Conservation (phyloP, 2,113 vertebrate genomes). For the Laticauda colubrina region DNA sequence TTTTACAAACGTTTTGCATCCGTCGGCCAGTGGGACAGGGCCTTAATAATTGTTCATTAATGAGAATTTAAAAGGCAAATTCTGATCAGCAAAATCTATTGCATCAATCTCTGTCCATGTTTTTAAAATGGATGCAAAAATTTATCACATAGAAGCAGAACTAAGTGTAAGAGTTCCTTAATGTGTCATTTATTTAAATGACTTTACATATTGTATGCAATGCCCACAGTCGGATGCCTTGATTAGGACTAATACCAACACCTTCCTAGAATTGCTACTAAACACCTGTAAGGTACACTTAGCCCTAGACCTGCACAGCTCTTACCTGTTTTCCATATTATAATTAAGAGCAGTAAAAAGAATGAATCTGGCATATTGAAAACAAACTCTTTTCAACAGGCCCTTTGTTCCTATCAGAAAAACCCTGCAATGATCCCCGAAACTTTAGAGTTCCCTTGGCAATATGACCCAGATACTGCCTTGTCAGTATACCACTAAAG, state of each 20-base stretch:
- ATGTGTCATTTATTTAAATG: not conserved
- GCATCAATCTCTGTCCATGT: not conserved
- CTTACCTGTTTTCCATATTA: not conserved
- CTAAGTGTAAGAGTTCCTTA: not conserved
- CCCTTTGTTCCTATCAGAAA: not conserved
- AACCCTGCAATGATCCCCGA: not conserved
- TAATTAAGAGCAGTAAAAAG: not conserved
- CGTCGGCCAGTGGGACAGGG: no score
- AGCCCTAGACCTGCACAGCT: not conserved
- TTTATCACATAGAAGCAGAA: not conserved
- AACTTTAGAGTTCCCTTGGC: not conserved
- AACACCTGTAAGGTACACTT: no score
- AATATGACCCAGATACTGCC: conserved; percentile 6
- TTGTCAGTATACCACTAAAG: conserved; percentile 9
- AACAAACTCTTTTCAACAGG: not conserved
- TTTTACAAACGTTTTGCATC: no score
- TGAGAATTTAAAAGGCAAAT: not conserved
- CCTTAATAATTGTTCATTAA: not conserved
- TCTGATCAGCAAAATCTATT: not conserved
- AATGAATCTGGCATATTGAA: not conserved
- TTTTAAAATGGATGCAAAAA: not conserved
- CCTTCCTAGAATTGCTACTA: not conserved
- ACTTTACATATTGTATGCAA: not conserved
- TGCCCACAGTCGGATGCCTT: not conserved
- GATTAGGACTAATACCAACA: not conserved